phyloP scores from a whole-genome alignment of 1,140 invertebrate species.

The Trichonephila inaurata region DNA sequence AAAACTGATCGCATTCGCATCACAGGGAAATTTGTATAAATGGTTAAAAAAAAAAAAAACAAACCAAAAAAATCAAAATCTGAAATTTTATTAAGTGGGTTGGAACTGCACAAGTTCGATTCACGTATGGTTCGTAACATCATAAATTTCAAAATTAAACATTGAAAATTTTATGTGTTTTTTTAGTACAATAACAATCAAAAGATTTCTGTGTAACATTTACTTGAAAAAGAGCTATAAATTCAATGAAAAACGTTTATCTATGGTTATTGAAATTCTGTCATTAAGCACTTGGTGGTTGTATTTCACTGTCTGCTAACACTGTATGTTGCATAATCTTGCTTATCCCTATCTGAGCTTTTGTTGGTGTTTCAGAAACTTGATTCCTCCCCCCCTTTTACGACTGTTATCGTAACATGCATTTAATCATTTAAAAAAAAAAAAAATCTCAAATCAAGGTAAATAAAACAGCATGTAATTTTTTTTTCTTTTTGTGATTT shows the following conservation, averaged over 20 bases:
- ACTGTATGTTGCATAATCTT: background rate
- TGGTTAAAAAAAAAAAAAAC: too few species aligned
- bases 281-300: conserved; percentile 2
- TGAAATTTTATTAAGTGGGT: background rate
- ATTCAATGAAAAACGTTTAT: conserved; percentile 10
- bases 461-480: too few species aligned
- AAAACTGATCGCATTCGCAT: background rate
- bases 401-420: background rate
- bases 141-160: background rate
- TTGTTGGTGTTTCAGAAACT: background rate
- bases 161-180: background rate
- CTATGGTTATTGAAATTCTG: conserved; percentile 31
- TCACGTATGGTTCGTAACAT: background rate
- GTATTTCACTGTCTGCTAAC: conserved; percentile 17
- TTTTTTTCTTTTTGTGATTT: too few species aligned
- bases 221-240: background rate
- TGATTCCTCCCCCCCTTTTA: background rate
- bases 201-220: background rate
- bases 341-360: background rate
- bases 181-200: background rate
- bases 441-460: background rate
- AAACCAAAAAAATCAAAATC: background rate
- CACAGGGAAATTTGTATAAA: background rate
- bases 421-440: background rate
- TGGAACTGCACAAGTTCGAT: background rate